Base-by-base conservation (phyloP, 2,113 vertebrate species). In the Oncorhynchus kisutch region DNA sequence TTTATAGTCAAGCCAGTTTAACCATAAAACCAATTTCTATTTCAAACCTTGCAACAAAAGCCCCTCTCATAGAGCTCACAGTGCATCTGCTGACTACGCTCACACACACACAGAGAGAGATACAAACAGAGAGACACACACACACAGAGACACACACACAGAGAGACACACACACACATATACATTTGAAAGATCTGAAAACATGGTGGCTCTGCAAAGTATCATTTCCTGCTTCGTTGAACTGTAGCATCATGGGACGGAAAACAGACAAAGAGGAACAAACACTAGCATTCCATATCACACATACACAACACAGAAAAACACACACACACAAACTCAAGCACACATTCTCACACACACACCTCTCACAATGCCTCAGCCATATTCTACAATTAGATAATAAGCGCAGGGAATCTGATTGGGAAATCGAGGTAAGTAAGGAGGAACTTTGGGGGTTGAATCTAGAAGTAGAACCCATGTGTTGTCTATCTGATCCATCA, bases 171-270 rank as follows among this genome's bases (percentile, higher is more conserved):
- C 13, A 51, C 4, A 18, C 4, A 60, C 5, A 0, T 8, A 84
- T 87, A 82, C 79, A 88, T 85, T 71, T 88, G 71, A 87, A 82
- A 82, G 75, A 88, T 91, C 70, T 90, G 87, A 92, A 91, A 87
- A 84, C 73, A 73, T 31, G 1, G 75, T 34, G 78, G 88, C 83
- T 85, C 82, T 82, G 74, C 84, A 83, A 80, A 88, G 90, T 72
- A 85, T 87, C 60, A 86, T 92, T 90, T 91, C 83, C 84, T 88
- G 90, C 91, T 89, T 88, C 79, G 82, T 79, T 92, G 90, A 90
- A 74, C 86, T 73, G 71, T 83, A 87, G 86, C 87, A 79, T 85
- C 87, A 65, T 79, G 86, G 89, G 89, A 89, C 86, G 87, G 81
- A 93, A 93, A 82, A 78, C 83, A 91, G 86, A 90, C 81, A 83